phyloP scores from a whole-genome alignment of 1,140 invertebrate genomes.

The Melanaphis sacchari region DNA sequence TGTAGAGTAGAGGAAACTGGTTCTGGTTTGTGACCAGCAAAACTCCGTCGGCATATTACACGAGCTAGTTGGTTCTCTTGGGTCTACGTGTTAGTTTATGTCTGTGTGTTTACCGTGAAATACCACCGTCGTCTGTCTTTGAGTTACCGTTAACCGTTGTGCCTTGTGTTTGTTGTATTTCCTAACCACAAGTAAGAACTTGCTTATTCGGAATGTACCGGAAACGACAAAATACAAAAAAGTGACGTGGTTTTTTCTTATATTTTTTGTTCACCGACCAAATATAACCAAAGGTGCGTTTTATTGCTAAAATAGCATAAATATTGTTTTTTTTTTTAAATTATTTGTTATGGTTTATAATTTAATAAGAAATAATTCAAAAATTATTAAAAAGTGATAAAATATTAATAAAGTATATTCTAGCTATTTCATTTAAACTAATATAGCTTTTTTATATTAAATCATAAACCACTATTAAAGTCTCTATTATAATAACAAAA shows the following conservation, averaged over 20 bases:
- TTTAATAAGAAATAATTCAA: neutral
- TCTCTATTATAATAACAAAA: neutral
- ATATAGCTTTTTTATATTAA: neutral
- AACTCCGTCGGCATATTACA: slow-evolving; percentile 10
- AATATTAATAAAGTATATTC: neutral
- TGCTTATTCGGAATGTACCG: neutral
- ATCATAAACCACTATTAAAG: slow-evolving; percentile 9
- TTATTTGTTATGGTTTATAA: neutral
- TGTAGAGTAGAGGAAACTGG: slow-evolving; percentile 46
- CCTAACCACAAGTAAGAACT: neutral
- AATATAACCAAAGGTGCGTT: neutral
- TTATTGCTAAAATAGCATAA: neutral
- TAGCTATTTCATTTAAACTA: neutral
- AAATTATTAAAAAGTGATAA: neutral
- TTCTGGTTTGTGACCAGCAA: slow-evolving; percentile 38
- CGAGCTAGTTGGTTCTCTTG: slow-evolving; percentile 9
- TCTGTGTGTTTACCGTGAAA: neutral
- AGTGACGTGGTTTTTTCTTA: slow-evolving; percentile 5
- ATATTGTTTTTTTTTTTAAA: too few species aligned
- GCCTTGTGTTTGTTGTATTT: neutral
- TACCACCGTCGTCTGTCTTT: neutral
- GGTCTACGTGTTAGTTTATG: neutral
- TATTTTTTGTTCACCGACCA: neutral
- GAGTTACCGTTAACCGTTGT: slow-evolving; percentile 12
- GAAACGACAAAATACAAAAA: neutral